Base-by-base conservation (phyloP, 2,113 vertebrate species). In the Halcyon senegalensis region DNA sequence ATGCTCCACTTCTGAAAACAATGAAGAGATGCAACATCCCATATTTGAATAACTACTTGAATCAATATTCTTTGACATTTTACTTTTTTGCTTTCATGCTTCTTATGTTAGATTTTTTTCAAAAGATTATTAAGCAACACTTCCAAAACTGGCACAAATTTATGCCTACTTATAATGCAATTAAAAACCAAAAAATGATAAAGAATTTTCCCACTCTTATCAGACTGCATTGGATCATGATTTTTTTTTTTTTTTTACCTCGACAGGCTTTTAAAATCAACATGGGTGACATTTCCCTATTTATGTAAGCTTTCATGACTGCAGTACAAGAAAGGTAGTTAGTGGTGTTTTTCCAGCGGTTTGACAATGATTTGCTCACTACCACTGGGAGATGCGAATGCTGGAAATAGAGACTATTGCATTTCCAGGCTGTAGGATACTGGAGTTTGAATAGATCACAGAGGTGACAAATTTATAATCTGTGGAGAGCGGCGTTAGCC, bases 401-500 rank as follows among this genome's bases (percentile, higher is more conserved):
- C 39, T 90, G 85, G 69, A 86, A 94, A 33, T 31, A 10, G 53
- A 77, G 86, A 48, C 76, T 51, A 70, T 79, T 84, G 66, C 12
- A 4, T 84, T 93, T 92, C 69, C 31, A 66, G 80, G 24, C 92
- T 84, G 18, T 35, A 72, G 64, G 62, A 77, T 77, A 23, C 70
- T 70, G 64, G 79, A 93, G 89, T 69, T 74, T 41, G 43, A 18
- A 64, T 78, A 74, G 70, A 73, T 85, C 62, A 44, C 28, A 66
- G 81, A 85, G 59, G 60, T 91, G 90, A 88, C 76, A 93, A 69
- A 73, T 80, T 69, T 90, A 37, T 95, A 92, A 96, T 86, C 94
- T 95, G 72, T 76, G 62, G 78, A 94, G 92, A 94, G 35, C 81
- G 21, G 58, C 27, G 39, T 91, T 92, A 95, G 73, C 87, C 95